A percentile compares a stretch with the other conserved stretches of the same genome.
phyloP scores from a whole-genome alignment of 2,888 invertebrate species.

The Noctua fimbriata region DNA sequence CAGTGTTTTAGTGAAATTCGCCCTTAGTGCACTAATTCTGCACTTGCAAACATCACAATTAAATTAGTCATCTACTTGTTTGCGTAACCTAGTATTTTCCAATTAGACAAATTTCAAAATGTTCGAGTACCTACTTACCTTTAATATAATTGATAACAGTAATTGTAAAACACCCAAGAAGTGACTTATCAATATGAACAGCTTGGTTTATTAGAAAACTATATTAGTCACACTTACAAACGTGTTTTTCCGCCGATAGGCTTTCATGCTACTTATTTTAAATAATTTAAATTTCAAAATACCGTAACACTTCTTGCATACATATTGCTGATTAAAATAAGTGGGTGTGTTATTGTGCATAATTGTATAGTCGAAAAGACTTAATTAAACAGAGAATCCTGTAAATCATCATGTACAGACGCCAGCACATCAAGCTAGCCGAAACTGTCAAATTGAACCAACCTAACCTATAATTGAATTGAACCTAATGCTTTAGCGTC shows the following conservation, averaged over 20 bases:
- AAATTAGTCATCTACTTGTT: background rate
- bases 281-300: background rate
- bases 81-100: background rate
- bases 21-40: background rate
- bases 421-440: too few species aligned
- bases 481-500: too few species aligned
- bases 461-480: too few species aligned
- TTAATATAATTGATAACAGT: constrained; percentile 8
- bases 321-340: background rate
- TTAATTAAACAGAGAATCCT: too few species aligned
- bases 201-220: constrained; percentile 1
- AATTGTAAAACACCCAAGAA: background rate
- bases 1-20: background rate
- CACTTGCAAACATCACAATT: background rate
- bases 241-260: constrained; percentile 6
- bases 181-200: background rate
- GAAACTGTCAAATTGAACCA: too few species aligned
- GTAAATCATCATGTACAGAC: too few species aligned
- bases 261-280: background rate
- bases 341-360: background rate
- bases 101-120: background rate
- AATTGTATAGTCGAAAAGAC: background rate
- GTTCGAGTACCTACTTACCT: background rate
- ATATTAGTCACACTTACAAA: constrained; percentile 19
- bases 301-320: background rate